These are phyloP conservation scores for Lucilia cuprina DNA, from an alignment of 1,140 invertebrate genomes.

Conservation along the genomic window DNA sequence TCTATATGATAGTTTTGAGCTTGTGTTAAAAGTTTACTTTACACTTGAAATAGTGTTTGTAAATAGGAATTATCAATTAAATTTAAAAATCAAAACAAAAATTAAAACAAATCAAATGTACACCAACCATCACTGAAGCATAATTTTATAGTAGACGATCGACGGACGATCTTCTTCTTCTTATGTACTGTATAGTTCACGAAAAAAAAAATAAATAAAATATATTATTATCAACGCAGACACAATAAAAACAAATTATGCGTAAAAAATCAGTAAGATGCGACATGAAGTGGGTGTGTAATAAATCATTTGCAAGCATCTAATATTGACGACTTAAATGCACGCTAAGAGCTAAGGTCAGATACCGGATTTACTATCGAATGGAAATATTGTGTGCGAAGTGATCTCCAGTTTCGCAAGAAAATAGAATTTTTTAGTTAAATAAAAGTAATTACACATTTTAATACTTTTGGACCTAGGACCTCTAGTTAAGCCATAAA, in stretches of 20 bases:
- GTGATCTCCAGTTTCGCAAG: no score
- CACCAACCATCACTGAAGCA: neutral
- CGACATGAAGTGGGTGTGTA: constrained; percentile 8
- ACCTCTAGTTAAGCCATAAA: no score
- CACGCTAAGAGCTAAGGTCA: neutral
- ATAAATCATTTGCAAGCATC: neutral
- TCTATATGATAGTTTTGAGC: neutral
- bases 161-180: neutral
- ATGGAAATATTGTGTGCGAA: no score
- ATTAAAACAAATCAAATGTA: neutral
- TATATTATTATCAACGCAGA: neutral
- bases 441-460: no score
- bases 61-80: neutral
- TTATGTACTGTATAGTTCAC: no score
- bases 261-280: neutral
- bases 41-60: neutral
- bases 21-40: neutral
- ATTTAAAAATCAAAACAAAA: neutral
- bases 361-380: no score
- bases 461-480: no score
- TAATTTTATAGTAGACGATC: neutral
- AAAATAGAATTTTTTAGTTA: no score
- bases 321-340: neutral
- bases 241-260: constrained; percentile 2
- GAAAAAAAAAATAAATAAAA: neutral